Conservation (phyloP, 1,140 invertebrate genomes). For the Vanessa tameamea region DNA sequence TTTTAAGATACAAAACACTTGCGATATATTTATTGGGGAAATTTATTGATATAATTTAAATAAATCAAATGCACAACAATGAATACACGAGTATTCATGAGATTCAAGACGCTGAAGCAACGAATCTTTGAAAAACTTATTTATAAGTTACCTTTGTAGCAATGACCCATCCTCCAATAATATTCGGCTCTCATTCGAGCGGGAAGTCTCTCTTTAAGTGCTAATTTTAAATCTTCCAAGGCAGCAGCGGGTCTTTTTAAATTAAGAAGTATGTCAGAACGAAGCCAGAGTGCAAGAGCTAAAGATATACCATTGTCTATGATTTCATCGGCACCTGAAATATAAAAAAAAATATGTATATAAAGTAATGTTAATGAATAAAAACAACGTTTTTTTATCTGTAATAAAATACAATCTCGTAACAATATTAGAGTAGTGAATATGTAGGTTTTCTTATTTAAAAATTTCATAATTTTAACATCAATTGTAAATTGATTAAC, state of each 20-base stretch:
- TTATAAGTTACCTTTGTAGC: slow-evolving; percentile 78
- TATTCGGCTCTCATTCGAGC: slow-evolving; percentile 81
- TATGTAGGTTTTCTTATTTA: no score
- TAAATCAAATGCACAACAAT: no score
- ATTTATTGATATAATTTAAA: no score
- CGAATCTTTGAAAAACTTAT: background rate
- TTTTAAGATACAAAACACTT: no score
- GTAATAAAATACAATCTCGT: no score
- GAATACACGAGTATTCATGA: no score
- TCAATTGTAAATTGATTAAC: no score
- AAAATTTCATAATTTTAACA: no score
- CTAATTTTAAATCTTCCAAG: slow-evolving; percentile 83
- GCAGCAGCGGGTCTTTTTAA: slow-evolving; percentile 80
- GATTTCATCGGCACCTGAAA: slow-evolving; percentile 70
- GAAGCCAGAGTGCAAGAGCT: slow-evolving; percentile 82
- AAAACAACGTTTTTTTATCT: no score
- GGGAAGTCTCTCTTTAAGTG: slow-evolving; percentile 82
- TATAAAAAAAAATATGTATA: background rate
- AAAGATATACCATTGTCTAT: slow-evolving; percentile 83
- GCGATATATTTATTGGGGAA: no score
- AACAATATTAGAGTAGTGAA: no score
- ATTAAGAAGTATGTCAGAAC: slow-evolving; percentile 82
- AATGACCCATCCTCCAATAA: slow-evolving; percentile 83
- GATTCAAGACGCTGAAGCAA: background rate
- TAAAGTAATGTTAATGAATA: no score